Evolutionary conservation across 2,113 vertebrate genomes (phyloP).

Genomic region (Grammomys surdaster): DNA sequence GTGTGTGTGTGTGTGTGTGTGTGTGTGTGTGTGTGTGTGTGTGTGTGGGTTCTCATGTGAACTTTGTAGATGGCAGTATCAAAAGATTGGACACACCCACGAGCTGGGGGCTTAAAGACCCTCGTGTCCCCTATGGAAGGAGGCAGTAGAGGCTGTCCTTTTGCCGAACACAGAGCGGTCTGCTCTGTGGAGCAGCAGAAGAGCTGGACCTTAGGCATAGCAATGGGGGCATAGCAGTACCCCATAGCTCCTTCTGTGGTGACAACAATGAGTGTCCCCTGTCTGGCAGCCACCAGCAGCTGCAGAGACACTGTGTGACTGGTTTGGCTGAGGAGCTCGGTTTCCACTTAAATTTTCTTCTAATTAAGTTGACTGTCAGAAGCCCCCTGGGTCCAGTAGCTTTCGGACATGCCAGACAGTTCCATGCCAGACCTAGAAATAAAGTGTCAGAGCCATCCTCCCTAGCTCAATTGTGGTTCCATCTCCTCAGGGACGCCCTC

Average conservation of each 20-base stretch:
- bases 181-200: rapidly evolving
- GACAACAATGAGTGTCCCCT: not conserved
- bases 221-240: not conserved
- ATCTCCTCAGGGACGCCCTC: not conserved
- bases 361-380: not conserved
- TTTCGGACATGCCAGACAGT: not conserved
- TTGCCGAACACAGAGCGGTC: too few species aligned
- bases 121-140: not conserved
- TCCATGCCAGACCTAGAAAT: not conserved
- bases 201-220: not conserved
- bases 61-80: not conserved
- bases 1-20: not conserved
- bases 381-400: not conserved
- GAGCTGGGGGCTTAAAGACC: too few species aligned
- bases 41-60: not conserved
- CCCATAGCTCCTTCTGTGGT: not conserved
- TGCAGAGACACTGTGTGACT: not conserved
- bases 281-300: not conserved
- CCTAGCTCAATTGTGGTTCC: not conserved
- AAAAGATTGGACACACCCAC: not conserved
- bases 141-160: too few species aligned
- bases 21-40: not conserved
- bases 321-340: rapidly evolving
- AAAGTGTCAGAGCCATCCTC: not conserved
- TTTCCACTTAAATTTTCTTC: not conserved